These are phyloP conservation scores for Cottus gobio DNA, from an alignment of 2,113 vertebrate species.

Conservation along the genomic window DNA sequence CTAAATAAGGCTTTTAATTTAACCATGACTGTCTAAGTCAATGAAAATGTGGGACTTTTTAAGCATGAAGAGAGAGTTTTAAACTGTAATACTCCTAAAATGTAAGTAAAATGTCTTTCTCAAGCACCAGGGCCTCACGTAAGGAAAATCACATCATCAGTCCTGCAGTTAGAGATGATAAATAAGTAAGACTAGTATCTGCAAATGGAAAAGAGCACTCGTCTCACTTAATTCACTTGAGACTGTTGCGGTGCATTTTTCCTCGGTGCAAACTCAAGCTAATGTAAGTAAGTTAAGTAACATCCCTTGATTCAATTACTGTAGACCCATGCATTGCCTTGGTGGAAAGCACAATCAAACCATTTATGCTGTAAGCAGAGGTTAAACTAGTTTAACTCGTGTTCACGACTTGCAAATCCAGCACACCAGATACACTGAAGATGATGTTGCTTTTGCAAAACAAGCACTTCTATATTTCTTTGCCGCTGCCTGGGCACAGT, in stretches of 20 bases:
- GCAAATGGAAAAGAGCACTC: slow-evolving; percentile 10
- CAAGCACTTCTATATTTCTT: slow-evolving; percentile 35
- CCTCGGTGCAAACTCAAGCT: neutral
- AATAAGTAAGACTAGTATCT: neutral
- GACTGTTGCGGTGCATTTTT: slow-evolving; percentile 21
- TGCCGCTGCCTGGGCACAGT: slow-evolving; percentile 22
- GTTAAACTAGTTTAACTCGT: slow-evolving; percentile 18
- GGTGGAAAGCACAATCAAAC: neutral
- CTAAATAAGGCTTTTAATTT: neutral
- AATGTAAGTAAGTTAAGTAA: neutral
- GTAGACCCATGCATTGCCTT: neutral
- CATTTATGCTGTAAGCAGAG: slow-evolving; percentile 34
- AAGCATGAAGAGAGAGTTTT: neutral
- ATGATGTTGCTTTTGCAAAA: slow-evolving; percentile 36
- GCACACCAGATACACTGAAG: slow-evolving; percentile 31
- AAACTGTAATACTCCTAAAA: neutral
- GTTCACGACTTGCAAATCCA: neutral
- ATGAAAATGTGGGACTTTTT: neutral
- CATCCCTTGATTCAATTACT: slow-evolving; percentile 26
- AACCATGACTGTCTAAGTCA: too few species aligned
- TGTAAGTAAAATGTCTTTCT: neutral
- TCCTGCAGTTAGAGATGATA: slow-evolving; percentile 1
- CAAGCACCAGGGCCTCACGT: neutral
- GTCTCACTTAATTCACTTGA: slow-evolving; percentile 5
- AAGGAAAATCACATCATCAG: neutral